phyloP scores from a whole-genome alignment of 2,113 vertebrate genomes.

The Phyllostomus hastatus region DNA sequence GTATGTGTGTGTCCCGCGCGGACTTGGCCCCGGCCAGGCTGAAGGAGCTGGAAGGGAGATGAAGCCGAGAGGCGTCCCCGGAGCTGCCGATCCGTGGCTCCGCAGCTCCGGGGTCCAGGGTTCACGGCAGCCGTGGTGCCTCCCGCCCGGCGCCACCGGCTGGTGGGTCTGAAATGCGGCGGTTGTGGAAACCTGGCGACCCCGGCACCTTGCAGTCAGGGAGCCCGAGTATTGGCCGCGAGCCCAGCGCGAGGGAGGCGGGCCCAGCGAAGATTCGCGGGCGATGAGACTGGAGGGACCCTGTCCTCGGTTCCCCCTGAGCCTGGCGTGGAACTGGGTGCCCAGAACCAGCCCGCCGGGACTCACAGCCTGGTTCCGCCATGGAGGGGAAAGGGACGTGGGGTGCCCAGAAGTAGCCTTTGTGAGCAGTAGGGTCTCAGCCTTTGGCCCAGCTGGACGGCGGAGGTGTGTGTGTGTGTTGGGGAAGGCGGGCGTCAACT shows the following conservation, averaged over 20 bases:
- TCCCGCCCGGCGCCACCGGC: background rate
- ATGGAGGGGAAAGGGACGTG: background rate
- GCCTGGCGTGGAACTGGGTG: background rate
- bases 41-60: background rate
- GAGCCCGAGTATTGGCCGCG: background rate
- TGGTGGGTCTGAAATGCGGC: background rate
- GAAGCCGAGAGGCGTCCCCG: background rate
- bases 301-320: background rate
- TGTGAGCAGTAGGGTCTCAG: background rate
- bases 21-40: background rate
- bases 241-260: background rate
- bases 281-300: rapidly evolving
- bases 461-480: background rate
- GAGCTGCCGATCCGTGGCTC: background rate
- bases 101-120: background rate
- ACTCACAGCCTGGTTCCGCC: background rate
- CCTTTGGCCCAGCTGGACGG: background rate
- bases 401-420: background rate
- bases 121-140: background rate
- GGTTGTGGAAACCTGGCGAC: background rate
- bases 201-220: background rate
- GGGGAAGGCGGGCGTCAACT: background rate
- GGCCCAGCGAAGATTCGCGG: background rate
- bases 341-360: background rate
- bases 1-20: background rate